These are phyloP conservation scores for Mnemiopsis leidyi DNA, from an alignment of 37 sponge, comb jelly and placozoan genomes.

Conservation along the genomic window DNA sequence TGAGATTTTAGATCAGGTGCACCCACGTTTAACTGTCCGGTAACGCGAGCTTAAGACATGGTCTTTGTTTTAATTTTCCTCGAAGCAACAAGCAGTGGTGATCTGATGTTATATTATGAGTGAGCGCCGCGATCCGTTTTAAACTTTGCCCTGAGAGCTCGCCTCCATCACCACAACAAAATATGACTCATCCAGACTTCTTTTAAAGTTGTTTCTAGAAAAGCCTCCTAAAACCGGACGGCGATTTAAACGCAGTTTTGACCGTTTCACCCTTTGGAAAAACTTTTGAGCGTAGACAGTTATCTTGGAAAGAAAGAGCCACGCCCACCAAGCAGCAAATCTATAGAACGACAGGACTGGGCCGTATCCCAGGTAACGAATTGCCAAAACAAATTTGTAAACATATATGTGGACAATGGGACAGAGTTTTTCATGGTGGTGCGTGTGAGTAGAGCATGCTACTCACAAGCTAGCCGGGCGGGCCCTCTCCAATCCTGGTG, in stretches of 20 bases:
- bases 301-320: background rate
- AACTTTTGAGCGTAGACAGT: background rate
- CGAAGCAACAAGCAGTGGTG: background rate
- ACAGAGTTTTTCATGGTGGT: conserved; percentile 48
- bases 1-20: background rate
- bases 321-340: background rate
- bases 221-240: too few species aligned
- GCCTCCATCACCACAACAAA: background rate
- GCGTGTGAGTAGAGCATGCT: conserved; percentile 60
- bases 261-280: background rate
- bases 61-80: background rate
- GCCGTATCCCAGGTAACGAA: conserved; percentile 13
- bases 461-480: conserved; percentile 47
- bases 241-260: background rate
- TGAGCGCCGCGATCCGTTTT: background rate
- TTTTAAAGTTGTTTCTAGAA: background rate
- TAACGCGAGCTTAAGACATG: background rate
- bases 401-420: conserved; percentile 31
- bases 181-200: background rate
- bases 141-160: background rate
- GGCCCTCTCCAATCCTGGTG: background rate
- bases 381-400: conserved; percentile 30
- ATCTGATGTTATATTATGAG: background rate
- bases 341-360: background rate
- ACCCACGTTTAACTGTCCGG: background rate